Base-by-base conservation (phyloP, 2,888 invertebrate species). In the Drosophila flavopinicola region DNA sequence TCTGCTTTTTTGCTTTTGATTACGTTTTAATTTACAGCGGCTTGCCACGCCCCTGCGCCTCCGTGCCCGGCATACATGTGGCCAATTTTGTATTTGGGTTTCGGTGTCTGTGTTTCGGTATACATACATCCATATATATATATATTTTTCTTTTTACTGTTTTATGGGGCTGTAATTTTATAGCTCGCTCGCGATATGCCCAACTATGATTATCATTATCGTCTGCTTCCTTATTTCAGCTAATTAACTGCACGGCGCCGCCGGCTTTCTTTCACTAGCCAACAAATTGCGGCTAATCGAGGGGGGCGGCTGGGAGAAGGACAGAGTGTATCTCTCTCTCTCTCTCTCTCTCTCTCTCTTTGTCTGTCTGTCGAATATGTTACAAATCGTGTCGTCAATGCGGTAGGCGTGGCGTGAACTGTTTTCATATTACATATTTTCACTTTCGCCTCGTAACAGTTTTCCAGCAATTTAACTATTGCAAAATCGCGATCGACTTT, bases 201-300 rank as follows among this genome's bases (percentile, higher is more conserved):
- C 44, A 38, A 42, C 54, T 76, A 69, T 77, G 53, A 82, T 85
- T 83, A 80, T 66, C 64, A 63, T 74, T 64, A 63, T 58, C 54
- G 71, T 74, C 75, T 64, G 85, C 87, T 82, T 86, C 82, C 86
- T 82, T 77, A 80, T 84, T 86, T 86, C 42, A 48, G 70, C 75
- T 75, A 72, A 80, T 83, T 79, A 77, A 79, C 66, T 63, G 64
- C 64, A 66, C 56, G 56, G 76, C 73, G 48, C 56, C 68, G 42
- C 17, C 42, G 58, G 61, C 80, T 79, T 60, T 53, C 53, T 66
- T 77, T 73, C 69, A 49, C 71, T 70, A 32, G 6, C 13, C 32
- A 54, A 47, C 73, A 63, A 75, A 80, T 78, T 78, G 76, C 59
- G 59, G 56, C 67, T 65, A 70, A 75, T 80, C 59, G 74, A 58